Percentiles rank a stretch among this genome's conserved stretches.
Evolutionary conservation across 2,113 vertebrate species (phyloP).

Genomic region (rabbit (Oryctolagus cuniculus)): DNA sequence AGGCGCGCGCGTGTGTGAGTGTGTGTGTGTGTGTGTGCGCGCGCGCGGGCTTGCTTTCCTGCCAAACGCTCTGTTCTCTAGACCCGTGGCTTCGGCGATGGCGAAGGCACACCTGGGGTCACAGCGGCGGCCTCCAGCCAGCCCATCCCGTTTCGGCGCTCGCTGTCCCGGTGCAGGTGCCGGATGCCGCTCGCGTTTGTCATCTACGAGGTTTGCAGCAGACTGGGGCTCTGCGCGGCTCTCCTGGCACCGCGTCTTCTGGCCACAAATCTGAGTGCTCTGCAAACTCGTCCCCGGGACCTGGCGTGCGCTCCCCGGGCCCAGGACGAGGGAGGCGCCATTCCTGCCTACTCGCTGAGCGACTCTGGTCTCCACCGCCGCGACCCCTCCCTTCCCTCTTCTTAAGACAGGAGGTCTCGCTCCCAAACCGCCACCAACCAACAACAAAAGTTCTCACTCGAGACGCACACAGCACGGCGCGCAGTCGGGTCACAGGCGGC

Average conservation of each 20-base stretch:
- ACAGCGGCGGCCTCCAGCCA: neutral
- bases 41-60: neutral
- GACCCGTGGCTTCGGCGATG: conserved; percentile 1
- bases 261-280: neutral
- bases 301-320: neutral
- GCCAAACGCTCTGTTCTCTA: neutral
- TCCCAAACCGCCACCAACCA: neutral
- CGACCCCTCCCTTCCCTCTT: neutral
- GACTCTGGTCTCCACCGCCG: neutral
- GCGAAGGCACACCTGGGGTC: neutral
- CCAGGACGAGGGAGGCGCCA: neutral
- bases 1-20: neutral
- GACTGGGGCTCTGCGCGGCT: conserved; percentile 33
- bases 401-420: neutral
- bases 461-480: neutral
- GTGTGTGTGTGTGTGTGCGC: neutral
- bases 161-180: neutral
- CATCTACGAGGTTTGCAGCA: neutral
- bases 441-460: conserved; percentile 37
- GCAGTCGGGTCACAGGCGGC: neutral
- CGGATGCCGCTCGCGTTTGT: neutral
- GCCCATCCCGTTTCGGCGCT: neutral
- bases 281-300: neutral
- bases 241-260: conserved; percentile 25
- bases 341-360: neutral